These are phyloP conservation scores for Eristalis arbustorum DNA, from an alignment of 2,888 invertebrate genomes.

Conservation along the genomic window DNA sequence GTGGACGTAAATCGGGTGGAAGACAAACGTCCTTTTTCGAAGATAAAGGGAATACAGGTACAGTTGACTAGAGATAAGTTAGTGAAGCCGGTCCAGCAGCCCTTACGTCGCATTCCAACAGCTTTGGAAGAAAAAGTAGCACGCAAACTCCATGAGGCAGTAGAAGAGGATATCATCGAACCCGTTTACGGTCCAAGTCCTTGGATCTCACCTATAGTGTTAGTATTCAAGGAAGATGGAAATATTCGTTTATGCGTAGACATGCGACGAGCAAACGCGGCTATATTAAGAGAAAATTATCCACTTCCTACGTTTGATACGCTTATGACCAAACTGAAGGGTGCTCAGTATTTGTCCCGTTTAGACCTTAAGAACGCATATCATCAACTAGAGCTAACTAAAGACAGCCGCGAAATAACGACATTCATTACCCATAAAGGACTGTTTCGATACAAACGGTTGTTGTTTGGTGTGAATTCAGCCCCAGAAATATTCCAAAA, in stretches of 20 bases:
- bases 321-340: conserved; percentile 56
- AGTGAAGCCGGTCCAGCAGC: too few relatives aligned
- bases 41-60: too few relatives aligned
- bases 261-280: conserved; percentile 75
- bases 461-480: conserved; percentile 76
- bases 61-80: too few relatives aligned
- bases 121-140: conserved; percentile 67
- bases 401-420: background rate
- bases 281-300: conserved; percentile 71
- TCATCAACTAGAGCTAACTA: conserved; percentile 71
- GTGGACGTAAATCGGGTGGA: background rate
- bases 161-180: conserved; percentile 73
- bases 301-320: conserved; percentile 72
- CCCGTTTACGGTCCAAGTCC: conserved; percentile 73
- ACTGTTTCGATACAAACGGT: conserved; percentile 73
- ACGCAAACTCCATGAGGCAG: conserved; percentile 58
- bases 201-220: conserved; percentile 76
- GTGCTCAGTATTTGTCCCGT: conserved; percentile 71
- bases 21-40: too few relatives aligned
- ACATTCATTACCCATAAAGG: conserved; percentile 43
- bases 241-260: conserved; percentile 76
- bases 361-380: conserved; percentile 74
- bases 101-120: conserved; percentile 13
- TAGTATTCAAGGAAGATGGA: conserved; percentile 73
- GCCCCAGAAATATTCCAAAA: conserved; percentile 65